These are phyloP conservation scores for Xylocopa sonorina DNA, from an alignment of 1,140 invertebrate genomes.

Conservation along the genomic window DNA sequence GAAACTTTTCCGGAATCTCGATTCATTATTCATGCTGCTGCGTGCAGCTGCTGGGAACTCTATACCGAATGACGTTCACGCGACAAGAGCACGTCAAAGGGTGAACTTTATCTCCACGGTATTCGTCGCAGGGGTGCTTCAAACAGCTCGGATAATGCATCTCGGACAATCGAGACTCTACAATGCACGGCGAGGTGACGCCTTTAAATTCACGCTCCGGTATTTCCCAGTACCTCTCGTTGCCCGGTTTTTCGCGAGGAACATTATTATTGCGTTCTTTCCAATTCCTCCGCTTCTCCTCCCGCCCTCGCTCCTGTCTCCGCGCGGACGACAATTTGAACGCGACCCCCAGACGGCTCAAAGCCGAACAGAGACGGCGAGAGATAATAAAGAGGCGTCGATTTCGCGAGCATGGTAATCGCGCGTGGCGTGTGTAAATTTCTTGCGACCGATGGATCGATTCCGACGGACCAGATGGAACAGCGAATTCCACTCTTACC, in stretches of 20 bases:
- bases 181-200: background rate
- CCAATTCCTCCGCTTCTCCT: background rate
- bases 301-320: background rate
- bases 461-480: slow-evolving; percentile 32
- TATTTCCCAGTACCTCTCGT: slow-evolving; percentile 7
- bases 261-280: no score
- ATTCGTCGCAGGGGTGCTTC: background rate
- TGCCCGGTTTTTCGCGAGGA: background rate
- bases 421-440: slow-evolving; percentile 18
- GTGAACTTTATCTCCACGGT: background rate
- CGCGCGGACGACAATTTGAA: background rate
- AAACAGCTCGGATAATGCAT: background rate
- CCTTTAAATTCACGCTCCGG: background rate
- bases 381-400: no score
- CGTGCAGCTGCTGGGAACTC: background rate
- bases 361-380: background rate
- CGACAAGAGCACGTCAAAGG: background rate
- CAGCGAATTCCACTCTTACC: slow-evolving; percentile 43
- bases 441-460: slow-evolving; percentile 15
- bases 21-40: background rate
- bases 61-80: background rate
- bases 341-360: background rate
- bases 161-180: slow-evolving; percentile 11
- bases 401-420: background rate
- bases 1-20: no score